Evolutionary conservation across 35 echinoderm and acorn worm genomes (phyloP).

Genomic region (Hemicentrotus pulcherrimus): DNA sequence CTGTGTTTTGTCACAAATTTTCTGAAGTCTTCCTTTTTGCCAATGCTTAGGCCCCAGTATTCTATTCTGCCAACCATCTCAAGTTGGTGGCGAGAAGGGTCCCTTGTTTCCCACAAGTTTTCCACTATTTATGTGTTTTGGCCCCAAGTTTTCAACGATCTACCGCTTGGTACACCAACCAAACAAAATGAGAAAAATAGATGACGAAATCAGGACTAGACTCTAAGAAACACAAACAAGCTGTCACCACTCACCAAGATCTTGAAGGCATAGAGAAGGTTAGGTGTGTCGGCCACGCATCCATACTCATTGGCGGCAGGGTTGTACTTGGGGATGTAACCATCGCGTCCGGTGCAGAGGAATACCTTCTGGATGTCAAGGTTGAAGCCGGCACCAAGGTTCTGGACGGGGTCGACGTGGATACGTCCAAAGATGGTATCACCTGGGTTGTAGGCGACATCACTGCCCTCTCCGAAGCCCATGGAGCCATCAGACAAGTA

Average conservation of each 20-base stretch:
- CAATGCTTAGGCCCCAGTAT: too few species aligned
- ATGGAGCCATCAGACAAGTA: conserved; percentile 96
- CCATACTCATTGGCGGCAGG: conserved; percentile 83
- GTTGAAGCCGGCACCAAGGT: conserved; percentile 85
- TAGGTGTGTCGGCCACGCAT: conserved; percentile 96
- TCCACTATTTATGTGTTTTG: too few species aligned
- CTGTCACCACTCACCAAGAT: conserved; percentile 75
- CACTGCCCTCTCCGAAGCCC: conserved; percentile 96
- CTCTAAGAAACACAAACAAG: too few species aligned
- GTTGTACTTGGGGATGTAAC: conserved; percentile 99
- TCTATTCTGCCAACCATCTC: too few species aligned
- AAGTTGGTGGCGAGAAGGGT: too few species aligned
- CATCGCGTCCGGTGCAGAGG: conserved; percentile 96
- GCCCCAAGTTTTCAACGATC: not conserved
- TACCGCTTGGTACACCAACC: not conserved
- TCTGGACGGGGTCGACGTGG: conserved; percentile 97
- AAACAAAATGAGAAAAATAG: not conserved
- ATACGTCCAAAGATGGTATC: conserved; percentile 96
- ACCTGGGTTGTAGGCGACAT: conserved; percentile 88
- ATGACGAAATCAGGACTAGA: not conserved
- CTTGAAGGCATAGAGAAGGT: conserved; percentile 98
- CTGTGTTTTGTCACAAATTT: too few species aligned
- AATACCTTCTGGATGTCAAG: conserved; percentile 96
- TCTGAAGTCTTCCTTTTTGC: too few species aligned
- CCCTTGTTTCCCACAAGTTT: too few species aligned